Conservation (phyloP, 2,113 vertebrate species). For the Physeter macrocephalus region DNA sequence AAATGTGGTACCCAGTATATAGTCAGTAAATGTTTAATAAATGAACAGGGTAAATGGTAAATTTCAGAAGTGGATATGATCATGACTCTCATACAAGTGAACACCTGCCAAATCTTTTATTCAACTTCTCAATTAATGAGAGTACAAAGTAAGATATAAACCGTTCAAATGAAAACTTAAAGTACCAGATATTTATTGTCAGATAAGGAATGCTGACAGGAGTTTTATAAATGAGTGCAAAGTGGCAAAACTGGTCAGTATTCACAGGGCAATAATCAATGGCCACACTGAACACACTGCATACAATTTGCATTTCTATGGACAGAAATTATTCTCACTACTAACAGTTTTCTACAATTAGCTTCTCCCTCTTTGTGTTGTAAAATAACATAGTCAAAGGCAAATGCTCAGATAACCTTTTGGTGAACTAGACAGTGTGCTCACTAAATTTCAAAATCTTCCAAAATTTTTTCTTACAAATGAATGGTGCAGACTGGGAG, state of each 20-base stretch:
- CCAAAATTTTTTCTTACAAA: background rate
- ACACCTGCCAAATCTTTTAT: background rate
- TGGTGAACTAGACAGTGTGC: background rate
- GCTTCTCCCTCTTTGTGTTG: background rate
- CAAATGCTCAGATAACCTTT: background rate
- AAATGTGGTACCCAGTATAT: background rate
- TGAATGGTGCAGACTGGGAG: background rate
- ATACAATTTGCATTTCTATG: background rate
- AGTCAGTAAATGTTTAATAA: background rate
- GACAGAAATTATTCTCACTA: background rate
- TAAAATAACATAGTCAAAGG: background rate
- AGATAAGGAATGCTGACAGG: background rate
- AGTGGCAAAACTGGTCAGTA: background rate
- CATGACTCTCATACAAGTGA: background rate
- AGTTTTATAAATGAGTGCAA: background rate
- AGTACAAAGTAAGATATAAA: background rate
- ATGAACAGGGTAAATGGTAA: background rate
- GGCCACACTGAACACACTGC: background rate
- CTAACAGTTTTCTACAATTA: background rate
- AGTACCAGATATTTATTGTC: background rate
- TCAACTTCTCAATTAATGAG: background rate
- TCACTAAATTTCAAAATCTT: conserved; percentile 5
- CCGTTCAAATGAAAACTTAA: background rate
- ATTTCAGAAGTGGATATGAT: background rate
- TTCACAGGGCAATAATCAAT: background rate